Percentiles rank a stretch among this genome's conserved stretches.
Conservation (phyloP, 1,140 invertebrate genomes). For the Potamilus streckersoni region DNA sequence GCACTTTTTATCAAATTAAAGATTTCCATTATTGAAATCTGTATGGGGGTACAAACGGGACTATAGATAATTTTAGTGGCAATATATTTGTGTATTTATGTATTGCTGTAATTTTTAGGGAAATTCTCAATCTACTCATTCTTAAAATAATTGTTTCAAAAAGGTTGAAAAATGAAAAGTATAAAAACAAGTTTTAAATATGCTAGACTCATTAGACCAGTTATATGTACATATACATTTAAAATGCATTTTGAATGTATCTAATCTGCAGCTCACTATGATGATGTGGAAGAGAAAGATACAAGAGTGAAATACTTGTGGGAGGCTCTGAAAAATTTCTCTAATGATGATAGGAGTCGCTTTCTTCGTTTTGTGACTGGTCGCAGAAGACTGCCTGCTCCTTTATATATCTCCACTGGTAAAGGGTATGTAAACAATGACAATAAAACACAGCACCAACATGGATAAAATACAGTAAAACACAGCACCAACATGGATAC, state of each 20-base stretch:
- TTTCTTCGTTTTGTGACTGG: conserved; percentile 67
- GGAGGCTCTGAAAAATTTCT: conserved; percentile 64
- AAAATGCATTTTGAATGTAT: conserved; percentile 5
- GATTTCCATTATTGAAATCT: no score
- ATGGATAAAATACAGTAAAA: no score
- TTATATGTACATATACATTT: background rate
- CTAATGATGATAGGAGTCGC: conserved; percentile 66
- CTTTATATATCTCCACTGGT: conserved; percentile 61
- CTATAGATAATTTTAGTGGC: no score
- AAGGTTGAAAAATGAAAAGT: no score
- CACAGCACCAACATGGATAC: no score
- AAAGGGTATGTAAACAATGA: conserved; percentile 54
- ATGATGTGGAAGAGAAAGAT: conserved; percentile 63
- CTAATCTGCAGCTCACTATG: conserved; percentile 58
- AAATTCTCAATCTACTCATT: no score
- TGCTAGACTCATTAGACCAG: background rate
- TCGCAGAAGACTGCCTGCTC: conserved; percentile 61
- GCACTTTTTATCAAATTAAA: no score
- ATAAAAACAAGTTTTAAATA: background rate
- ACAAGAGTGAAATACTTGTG: conserved; percentile 64
- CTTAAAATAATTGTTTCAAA: no score
- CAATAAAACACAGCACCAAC: background rate
- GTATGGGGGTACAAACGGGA: no score
- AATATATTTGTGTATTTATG: no score
- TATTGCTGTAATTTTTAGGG: no score